phyloP scores from a whole-genome alignment of 2,797 vertebrate species.

The Neosalanx taihuensis region DNA sequence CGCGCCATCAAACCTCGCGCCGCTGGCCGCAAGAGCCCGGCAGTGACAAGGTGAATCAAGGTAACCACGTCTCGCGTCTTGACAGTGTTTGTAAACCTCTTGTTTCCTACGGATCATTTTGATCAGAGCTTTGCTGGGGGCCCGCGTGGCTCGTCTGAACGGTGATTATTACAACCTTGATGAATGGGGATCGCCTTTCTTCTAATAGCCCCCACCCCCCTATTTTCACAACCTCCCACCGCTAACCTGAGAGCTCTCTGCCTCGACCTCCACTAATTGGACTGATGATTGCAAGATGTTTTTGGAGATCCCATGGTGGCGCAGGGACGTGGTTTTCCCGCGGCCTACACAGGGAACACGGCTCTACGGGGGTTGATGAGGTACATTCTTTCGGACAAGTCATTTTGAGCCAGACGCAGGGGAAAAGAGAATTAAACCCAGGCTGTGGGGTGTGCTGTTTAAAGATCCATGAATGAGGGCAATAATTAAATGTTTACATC shows the following conservation, averaged over 20 bases:
- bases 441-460: slow-evolving; percentile 55
- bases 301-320: slow-evolving; percentile 46
- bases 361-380: slow-evolving; percentile 65
- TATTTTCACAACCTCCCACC: slow-evolving; percentile 91
- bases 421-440: slow-evolving; percentile 60
- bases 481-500: slow-evolving; percentile 74
- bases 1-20: slow-evolving; percentile 16
- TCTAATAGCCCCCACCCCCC: slow-evolving; percentile 80
- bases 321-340: slow-evolving; percentile 45
- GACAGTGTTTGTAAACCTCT: slow-evolving; percentile 89
- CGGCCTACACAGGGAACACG: slow-evolving; percentile 53
- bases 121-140: slow-evolving; percentile 72
- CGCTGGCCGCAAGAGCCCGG: slow-evolving; percentile 27
- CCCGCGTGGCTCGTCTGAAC: slow-evolving; percentile 64
- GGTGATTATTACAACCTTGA: slow-evolving; percentile 81
- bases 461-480: slow-evolving; percentile 61
- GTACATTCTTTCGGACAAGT: slow-evolving; percentile 63
- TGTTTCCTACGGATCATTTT: slow-evolving; percentile 81
- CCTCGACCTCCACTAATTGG: slow-evolving; percentile 88
- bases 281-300: slow-evolving; percentile 93
- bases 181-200: slow-evolving; percentile 90
- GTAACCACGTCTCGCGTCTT: slow-evolving; percentile 65
- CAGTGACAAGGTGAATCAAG: slow-evolving; percentile 68
- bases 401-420: slow-evolving; percentile 33
- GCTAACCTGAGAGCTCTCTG: slow-evolving; percentile 83